phyloP scores from a whole-genome alignment of 2,797 vertebrate species.

The Xenentodon cancila region DNA sequence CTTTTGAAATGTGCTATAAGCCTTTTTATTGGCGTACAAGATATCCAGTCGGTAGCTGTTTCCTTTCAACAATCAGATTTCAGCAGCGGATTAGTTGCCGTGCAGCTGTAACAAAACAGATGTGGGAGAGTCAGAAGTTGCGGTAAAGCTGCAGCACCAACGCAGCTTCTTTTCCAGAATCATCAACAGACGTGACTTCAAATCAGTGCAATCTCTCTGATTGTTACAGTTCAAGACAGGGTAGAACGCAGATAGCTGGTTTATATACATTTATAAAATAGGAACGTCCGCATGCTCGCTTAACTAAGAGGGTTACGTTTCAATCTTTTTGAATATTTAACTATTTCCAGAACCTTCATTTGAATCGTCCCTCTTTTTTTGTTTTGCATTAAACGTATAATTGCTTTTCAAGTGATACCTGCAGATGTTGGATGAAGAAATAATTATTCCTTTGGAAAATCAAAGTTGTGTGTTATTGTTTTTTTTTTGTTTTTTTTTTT shows the following conservation, averaged over 20 bases:
- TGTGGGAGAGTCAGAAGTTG: conserved; percentile 7
- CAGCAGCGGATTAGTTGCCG: conserved; percentile 1
- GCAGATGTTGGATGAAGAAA: conserved; percentile 25
- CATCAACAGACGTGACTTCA: conserved; percentile 2
- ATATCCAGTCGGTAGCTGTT: conserved; percentile 15
- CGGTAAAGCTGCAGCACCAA: not conserved
- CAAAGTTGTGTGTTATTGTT: not conserved
- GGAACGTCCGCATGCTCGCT: conserved; percentile 8
- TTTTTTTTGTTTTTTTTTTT: conserved; percentile 6
- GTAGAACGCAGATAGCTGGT: no score
- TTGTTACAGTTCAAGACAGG: no score
- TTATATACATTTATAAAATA: not conserved
- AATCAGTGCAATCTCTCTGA: no score
- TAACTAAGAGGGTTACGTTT: conserved; percentile 1
- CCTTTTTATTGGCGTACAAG: not conserved
- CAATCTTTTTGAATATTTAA: conserved; percentile 44
- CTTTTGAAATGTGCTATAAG: not conserved
- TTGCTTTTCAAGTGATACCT: conserved; percentile 5
- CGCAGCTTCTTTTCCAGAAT: not conserved
- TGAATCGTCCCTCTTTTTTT: not conserved
- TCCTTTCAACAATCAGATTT: conserved; percentile 42
- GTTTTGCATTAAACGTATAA: conserved; percentile 7
- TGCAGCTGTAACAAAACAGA: conserved; percentile 10
- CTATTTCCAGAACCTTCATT: conserved; percentile 1
- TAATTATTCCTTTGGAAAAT: not conserved